phyloP scores from a whole-genome alignment of 2,113 vertebrate species.

The Willisornis vidua region DNA sequence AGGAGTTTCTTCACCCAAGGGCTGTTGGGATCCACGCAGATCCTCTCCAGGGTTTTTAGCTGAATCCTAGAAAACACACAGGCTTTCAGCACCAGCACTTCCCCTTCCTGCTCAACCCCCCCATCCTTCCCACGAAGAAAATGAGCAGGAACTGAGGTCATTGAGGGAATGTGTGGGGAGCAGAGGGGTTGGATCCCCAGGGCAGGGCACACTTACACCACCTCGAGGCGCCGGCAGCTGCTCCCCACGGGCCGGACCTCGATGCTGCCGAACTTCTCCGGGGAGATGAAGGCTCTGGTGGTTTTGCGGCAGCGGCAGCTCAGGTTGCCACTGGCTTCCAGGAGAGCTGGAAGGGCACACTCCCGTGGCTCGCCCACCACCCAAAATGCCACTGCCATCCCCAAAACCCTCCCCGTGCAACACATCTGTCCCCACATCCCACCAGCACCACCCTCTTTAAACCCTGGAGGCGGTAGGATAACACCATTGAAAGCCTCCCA shows the following conservation, averaged over 20 bases:
- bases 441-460: background rate
- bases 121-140: fast-evolving
- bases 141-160: fast-evolving
- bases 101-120: background rate
- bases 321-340: slow-evolving; percentile 48
- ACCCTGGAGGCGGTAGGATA: fast-evolving
- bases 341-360: background rate
- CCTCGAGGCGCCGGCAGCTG: slow-evolving; percentile 48
- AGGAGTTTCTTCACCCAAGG: slow-evolving; percentile 5
- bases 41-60: background rate
- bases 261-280: background rate
- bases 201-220: slow-evolving; percentile 13
- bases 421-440: fast-evolving
- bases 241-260: slow-evolving; percentile 45
- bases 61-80: background rate
- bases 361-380: fast-evolving
- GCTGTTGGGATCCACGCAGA: slow-evolving; percentile 39
- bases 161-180: fast-evolving
- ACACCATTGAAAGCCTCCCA: background rate
- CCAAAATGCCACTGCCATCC: fast-evolving
- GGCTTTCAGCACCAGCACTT: fast-evolving
- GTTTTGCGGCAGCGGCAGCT: slow-evolving; percentile 51
- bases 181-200: fast-evolving
- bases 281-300: background rate
- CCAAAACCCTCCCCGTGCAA: background rate